Conservation (phyloP, 2,797 vertebrate species). For the Acrossocheilus fasciatus region DNA sequence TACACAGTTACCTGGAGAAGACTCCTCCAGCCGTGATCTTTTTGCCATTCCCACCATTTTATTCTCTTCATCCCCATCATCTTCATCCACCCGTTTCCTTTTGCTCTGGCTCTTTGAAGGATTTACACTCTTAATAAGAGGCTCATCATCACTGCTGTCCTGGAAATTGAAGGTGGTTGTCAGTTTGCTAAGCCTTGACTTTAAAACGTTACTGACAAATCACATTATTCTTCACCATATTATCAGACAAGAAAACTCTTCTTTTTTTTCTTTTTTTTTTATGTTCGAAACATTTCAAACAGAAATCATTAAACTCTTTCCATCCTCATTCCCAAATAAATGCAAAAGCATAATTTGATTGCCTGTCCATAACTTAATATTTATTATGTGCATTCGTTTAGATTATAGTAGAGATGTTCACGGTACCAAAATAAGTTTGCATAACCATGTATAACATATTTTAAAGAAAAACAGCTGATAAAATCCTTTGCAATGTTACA, state of each 20-base stretch:
- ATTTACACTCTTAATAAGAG: constrained; percentile 53
- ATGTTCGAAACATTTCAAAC: neutral
- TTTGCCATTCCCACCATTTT: constrained; percentile 64
- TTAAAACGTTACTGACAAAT: neutral
- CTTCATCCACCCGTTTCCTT: constrained; percentile 71
- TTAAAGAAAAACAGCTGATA: neutral
- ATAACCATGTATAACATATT: neutral
- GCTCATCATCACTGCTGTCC: constrained; percentile 65
- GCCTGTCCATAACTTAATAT: no score
- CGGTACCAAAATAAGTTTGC: neutral
- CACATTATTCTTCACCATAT: neutral
- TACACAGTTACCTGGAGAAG: constrained; percentile 66
- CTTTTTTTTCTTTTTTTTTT: neutral
- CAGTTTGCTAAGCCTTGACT: neutral
- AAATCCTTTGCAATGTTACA: neutral
- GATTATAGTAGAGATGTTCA: neutral
- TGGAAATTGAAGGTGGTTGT: constrained; percentile 32
- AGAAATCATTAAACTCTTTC: neutral
- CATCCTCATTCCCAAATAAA: no score
- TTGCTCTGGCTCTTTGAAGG: constrained; percentile 62
- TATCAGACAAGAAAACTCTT: neutral
- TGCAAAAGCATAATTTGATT: no score
- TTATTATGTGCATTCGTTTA: neutral
- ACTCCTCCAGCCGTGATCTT: constrained; percentile 61
- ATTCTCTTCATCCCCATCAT: constrained; percentile 56